A percentile compares a stretch with the other conserved stretches of the same genome.
These are phyloP conservation scores for Nephila pilipes DNA, from an alignment of 1,140 invertebrate genomes.

Conservation along the genomic window DNA sequence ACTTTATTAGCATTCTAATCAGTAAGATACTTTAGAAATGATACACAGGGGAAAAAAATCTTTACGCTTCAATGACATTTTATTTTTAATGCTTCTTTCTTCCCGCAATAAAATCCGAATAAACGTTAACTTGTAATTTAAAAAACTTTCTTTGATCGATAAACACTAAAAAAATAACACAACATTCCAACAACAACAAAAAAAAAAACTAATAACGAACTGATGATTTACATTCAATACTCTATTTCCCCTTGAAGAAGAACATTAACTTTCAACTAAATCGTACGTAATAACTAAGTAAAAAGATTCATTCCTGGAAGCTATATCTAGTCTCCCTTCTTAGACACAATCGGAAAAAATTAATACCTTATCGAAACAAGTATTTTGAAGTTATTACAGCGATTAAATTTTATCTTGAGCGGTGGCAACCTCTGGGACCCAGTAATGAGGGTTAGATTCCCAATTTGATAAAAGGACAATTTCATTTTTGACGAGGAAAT, in stretches of 20 bases:
- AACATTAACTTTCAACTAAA: neutral
- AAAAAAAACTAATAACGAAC: neutral
- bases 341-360: neutral
- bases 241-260: neutral
- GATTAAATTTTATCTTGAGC: slow-evolving; percentile 17
- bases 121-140: too few relatives aligned
- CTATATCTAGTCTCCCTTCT: neutral
- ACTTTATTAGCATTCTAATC: too few relatives aligned
- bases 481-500: slow-evolving; percentile 37
- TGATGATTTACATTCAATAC: neutral
- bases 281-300: neutral
- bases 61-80: too few relatives aligned
- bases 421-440: neutral
- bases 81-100: too few relatives aligned
- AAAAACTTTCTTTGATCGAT: too few relatives aligned
- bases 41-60: too few relatives aligned
- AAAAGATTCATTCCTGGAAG: neutral
- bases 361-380: slow-evolving; percentile 27
- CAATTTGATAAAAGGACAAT: slow-evolving; percentile 14
- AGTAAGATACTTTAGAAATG: too few relatives aligned
- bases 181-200: too few relatives aligned
- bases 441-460: slow-evolving; percentile 12
- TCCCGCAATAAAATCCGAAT: too few relatives aligned
- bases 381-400: neutral
- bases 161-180: too few relatives aligned